These are phyloP conservation scores for Drosophila stalkeri DNA, from an alignment of 2,888 invertebrate species.

Conservation along the genomic window DNA sequence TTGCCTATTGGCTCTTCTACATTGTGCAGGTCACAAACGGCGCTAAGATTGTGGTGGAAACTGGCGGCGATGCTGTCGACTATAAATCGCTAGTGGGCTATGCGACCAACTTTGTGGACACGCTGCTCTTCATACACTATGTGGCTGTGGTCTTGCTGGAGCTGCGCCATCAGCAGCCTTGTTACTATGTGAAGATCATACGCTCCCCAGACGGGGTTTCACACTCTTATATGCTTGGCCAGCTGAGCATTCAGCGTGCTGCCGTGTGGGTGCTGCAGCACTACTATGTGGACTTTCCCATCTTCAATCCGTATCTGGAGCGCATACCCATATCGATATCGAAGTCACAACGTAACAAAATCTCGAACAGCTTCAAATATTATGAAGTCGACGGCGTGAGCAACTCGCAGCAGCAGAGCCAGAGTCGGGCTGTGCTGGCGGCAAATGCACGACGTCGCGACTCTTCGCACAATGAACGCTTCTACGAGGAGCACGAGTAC, in stretches of 20 bases:
- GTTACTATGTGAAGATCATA: slow-evolving; percentile 95
- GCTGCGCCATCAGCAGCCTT: slow-evolving; percentile 95
- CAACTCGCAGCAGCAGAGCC: slow-evolving; percentile 89
- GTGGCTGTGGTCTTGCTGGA: slow-evolving; percentile 97
- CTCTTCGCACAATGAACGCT: slow-evolving; percentile 97
- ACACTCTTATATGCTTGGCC: slow-evolving; percentile 94
- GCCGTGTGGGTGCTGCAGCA: slow-evolving; percentile 97
- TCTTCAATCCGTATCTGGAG: slow-evolving; percentile 98
- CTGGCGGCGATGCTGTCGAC: slow-evolving; percentile 91
- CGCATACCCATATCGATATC: slow-evolving; percentile 94
- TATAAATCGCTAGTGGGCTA: slow-evolving; percentile 96
- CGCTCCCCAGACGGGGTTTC: slow-evolving; percentile 98
- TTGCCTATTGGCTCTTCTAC: slow-evolving; percentile 99
- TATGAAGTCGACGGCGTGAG: slow-evolving; percentile 97
- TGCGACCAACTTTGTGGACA: slow-evolving; percentile 96
- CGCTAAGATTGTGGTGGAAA: slow-evolving; percentile 91
- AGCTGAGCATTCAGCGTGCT: slow-evolving; percentile 96
- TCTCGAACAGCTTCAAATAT: slow-evolving; percentile 95
- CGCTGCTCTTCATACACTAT: slow-evolving; percentile 97
- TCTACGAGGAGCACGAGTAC: slow-evolving; percentile 99
- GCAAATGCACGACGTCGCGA: slow-evolving; percentile 93
- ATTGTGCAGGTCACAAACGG: slow-evolving; percentile 94
- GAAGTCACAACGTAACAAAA: slow-evolving; percentile 91
- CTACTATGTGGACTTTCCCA: slow-evolving; percentile 98
- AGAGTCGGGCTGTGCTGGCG: slow-evolving; percentile 89